Evolutionary conservation across 2,797 vertebrate genomes (phyloP), one percentile per base, ranked within the genome.

Genomic region (Orientallactaga sibirica): DNA sequence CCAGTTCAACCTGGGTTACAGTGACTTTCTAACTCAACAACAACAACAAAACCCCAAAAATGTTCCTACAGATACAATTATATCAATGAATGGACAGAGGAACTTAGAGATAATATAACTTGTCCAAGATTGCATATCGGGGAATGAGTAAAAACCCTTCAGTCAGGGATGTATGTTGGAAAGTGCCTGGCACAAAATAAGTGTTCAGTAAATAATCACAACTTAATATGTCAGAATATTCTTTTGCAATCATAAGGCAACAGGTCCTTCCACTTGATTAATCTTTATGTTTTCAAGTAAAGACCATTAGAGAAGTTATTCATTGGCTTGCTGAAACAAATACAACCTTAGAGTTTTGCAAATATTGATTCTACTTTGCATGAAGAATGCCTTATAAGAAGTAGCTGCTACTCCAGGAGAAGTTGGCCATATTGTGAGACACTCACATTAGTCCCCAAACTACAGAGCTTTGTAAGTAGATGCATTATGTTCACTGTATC

Each of bases 391-490:
- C 37, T 94, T 24, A 55, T 33, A 89, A 70, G 9, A 83, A 74
- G 64, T 81, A 86, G 48, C 58, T 93, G 18, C 29, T 77, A 64
- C 61, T n/a, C 4, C 64, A 9, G 22, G 16, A 75, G 52, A 81
- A 89, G 70, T 9, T 82, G 70, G 16, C 74, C n/a, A 58, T 66
- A 33, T 29, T 55, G 18, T 73, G 18, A 84, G 19, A 84, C 19
- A 48, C 62, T 76, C 55, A 73, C n/a, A 41, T 83, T 62, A 86
- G 52, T 81, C 70, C 27, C n/a, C 3, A 66, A 92, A 52, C 15
- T 81, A 48, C 64, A 89, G 70, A 89, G 64, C 2, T 43, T 81
- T 96, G 7, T 81, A 84, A 74, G 64, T 71, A 76, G n/a, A 91
- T 52, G 64, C 18, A 29, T 93, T 91, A 58, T 84, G 76, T 92